A percentile compares a stretch with the other conserved stretches of the same genome.
Evolutionary conservation across 2,888 invertebrate species (phyloP).

Genomic region (Chrysotoxum bicinctum): DNA sequence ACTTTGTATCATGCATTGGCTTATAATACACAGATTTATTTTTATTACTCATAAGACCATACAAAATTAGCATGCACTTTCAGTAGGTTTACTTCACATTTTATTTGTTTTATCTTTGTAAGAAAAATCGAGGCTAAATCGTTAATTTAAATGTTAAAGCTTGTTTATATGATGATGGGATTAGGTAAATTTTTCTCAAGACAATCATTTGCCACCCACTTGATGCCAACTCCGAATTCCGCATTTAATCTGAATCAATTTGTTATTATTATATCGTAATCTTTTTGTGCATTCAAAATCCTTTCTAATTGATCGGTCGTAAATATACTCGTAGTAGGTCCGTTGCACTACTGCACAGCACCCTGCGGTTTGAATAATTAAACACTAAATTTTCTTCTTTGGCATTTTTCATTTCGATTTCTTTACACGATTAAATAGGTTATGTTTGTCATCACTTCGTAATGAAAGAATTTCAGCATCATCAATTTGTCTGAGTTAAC

Average conservation of each 20-base stretch:
- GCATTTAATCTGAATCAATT: constrained; percentile 26
- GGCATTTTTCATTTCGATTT: background rate
- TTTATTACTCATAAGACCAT: background rate
- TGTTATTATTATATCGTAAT: constrained; percentile 18
- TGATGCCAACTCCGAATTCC: constrained; percentile 17
- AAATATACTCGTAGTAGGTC: background rate
- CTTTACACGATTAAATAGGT: background rate
- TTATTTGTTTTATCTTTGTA: background rate
- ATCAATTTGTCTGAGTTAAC: background rate
- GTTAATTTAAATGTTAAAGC: constrained; percentile 18
- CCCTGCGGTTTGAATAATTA: constrained; percentile 14
- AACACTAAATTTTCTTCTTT: background rate
- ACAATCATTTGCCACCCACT: constrained; percentile 53
- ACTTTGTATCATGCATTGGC: background rate
- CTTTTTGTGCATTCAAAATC: constrained; percentile 2
- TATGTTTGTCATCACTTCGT: background rate
- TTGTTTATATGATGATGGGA: constrained; percentile 9
- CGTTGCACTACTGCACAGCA: background rate
- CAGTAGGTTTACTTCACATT: background rate
- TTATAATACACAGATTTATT: background rate
- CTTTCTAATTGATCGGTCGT: constrained; percentile 18
- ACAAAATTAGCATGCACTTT: background rate
- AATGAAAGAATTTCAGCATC: background rate
- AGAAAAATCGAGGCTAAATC: background rate
- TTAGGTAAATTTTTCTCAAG: constrained; percentile 42